Base-by-base conservation (phyloP, 2,888 invertebrate genomes). In the Augiades crinisus region DNA sequence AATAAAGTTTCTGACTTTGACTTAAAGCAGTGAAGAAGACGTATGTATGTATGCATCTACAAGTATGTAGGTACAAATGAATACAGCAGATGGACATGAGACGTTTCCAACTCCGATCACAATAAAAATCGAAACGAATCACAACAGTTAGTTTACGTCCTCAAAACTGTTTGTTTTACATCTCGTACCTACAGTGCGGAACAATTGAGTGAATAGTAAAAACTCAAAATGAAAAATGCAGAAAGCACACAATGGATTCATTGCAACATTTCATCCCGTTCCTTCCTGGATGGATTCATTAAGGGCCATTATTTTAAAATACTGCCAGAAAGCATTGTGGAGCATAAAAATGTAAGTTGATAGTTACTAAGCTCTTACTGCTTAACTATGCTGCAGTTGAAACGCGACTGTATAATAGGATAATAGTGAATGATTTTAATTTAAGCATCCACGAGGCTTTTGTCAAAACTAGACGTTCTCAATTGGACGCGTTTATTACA, bases 301-400 rank as follows among this genome's bases (percentile, higher is more conserved):
- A 27, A 46, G 14, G 45, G 36, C 17, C 36, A 34, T 46, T 46
- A 46, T 14, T 36, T 46, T 46, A 36, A 46, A 36, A 46, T 46
- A 46, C 34, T 36, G 34, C 24, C 46, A 36, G 46, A 46, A 38
- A 38, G 33, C 40, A 40, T 40, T 47, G 47, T 22, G 16, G 14
- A 30, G 40, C 47, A 40, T 40, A 40, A 47, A 31, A 47, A 43
- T 43, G 22, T 38, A 33, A 44, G 34, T 34, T 45, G 19, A 24
- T 44, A 22, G 10, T 34, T 13, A 5, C 37, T 13, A 13, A 38
- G n/a, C 31, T 31, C 30, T 43, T 43, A 7, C 30, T 13, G 44
- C 17, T n/a, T n/a, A n/a, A n/a, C n/a, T n/a, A n/a, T n/a, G 19
- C 31, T 17, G 37, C 36, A 27, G 37, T 33, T 14, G 24, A 30